These are phyloP conservation scores for Strix uralensis DNA, from an alignment of 2,113 vertebrate genomes.

Conservation along the genomic window DNA sequence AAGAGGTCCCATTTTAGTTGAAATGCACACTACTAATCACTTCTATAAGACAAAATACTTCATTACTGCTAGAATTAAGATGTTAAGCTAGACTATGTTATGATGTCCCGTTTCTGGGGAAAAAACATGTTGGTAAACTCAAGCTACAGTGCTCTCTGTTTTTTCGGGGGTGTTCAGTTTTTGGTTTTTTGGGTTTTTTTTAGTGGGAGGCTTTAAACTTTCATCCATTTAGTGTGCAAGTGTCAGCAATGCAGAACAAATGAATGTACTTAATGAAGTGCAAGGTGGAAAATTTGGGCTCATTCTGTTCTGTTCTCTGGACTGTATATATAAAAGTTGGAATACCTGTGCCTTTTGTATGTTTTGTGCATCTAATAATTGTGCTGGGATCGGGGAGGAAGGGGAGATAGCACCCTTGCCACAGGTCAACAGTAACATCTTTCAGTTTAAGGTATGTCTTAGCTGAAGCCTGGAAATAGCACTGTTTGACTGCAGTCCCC, in stretches of 20 bases:
- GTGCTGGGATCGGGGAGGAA: neutral
- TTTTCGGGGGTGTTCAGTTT: neutral
- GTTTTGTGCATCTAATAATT: neutral
- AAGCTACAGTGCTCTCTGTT: neutral
- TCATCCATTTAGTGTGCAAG: neutral
- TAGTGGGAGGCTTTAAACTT: neutral
- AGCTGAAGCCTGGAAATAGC: neutral
- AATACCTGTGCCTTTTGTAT: neutral
- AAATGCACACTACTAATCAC: neutral
- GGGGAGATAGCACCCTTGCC: neutral
- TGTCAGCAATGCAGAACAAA: neutral
- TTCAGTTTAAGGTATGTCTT: neutral
- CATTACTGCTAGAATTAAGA: neutral
- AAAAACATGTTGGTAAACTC: neutral
- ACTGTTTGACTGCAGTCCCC: neutral
- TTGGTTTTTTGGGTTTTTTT: neutral
- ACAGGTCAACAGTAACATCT: neutral
- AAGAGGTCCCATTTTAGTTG: neutral
- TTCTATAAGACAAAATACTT: neutral
- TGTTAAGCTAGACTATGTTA: neutral
- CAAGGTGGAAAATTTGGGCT: neutral
- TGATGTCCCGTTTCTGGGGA: neutral
- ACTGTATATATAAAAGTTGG: neutral
- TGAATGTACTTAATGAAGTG: neutral
- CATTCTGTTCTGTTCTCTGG: neutral